These are phyloP conservation scores for Ctenopoma kingsleyae DNA, from an alignment of 2,797 vertebrate genomes.

Conservation along the genomic window DNA sequence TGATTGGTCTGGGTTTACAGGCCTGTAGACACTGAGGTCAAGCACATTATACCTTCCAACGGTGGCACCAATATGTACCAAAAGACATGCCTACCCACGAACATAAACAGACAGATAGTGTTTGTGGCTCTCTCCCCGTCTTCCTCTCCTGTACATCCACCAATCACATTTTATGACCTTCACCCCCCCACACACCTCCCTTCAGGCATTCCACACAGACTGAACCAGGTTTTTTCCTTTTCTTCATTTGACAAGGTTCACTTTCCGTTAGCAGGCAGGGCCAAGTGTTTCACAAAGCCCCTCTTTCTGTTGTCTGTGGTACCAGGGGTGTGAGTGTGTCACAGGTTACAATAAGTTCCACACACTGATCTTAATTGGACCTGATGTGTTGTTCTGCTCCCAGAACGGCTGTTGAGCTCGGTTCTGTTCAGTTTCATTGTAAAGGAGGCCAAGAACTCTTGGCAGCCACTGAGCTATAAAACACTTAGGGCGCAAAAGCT, in stretches of 20 bases:
- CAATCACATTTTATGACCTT: slow-evolving; percentile 50
- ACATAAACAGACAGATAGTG: slow-evolving; percentile 22
- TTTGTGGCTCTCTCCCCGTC: slow-evolving; percentile 13
- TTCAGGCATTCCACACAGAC: slow-evolving; percentile 28
- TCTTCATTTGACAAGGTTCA: slow-evolving; percentile 40
- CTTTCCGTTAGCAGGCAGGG: slow-evolving; percentile 45
- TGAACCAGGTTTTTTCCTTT: slow-evolving; percentile 15
- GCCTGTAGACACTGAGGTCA: slow-evolving; percentile 43
- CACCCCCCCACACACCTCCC: background rate
- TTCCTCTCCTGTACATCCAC: slow-evolving; percentile 17
- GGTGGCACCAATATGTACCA: background rate
- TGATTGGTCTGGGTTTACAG: slow-evolving; percentile 58
- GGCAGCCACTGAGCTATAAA: slow-evolving; percentile 71
- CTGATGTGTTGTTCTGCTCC: slow-evolving; percentile 78
- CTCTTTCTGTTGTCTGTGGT: slow-evolving; percentile 62
- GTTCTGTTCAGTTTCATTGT: slow-evolving; percentile 78
- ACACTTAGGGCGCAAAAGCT: slow-evolving; percentile 65
- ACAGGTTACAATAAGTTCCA: slow-evolving; percentile 79
- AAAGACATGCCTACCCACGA: slow-evolving; percentile 7
- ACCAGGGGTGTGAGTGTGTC: slow-evolving; percentile 60
- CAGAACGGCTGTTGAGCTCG: slow-evolving; percentile 64
- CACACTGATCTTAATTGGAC: slow-evolving; percentile 79
- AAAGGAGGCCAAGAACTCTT: slow-evolving; percentile 73
- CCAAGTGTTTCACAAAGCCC: slow-evolving; percentile 63
- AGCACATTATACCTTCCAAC: slow-evolving; percentile 11